Evolutionary conservation across 2,113 vertebrate species (phyloP).

Genomic region (Lamprotornis superbus): DNA sequence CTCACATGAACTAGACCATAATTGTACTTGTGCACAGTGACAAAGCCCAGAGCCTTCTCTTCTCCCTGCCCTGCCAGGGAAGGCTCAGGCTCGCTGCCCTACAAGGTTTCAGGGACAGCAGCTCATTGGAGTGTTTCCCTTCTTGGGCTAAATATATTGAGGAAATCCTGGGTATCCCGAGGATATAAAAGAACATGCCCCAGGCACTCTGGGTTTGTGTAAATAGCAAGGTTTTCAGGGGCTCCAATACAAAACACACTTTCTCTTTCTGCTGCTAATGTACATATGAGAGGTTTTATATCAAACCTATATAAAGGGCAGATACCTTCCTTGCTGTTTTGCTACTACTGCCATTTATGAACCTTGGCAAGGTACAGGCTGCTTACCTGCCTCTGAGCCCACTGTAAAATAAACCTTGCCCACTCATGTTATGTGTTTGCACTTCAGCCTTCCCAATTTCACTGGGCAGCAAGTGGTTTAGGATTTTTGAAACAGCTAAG

Average conservation of each 20-base stretch:
- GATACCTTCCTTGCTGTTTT: background rate
- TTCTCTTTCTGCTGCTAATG: background rate
- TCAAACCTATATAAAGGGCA: background rate
- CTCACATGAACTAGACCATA: background rate
- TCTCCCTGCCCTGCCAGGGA: background rate
- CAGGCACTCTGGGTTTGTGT: background rate
- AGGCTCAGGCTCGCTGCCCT: conserved; percentile 6
- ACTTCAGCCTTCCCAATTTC: background rate
- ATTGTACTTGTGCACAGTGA: background rate
- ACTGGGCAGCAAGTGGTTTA: background rate
- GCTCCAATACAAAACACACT: background rate
- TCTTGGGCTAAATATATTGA: conserved; percentile 23
- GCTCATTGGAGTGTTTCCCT: conserved; percentile 6
- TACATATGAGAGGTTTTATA: background rate
- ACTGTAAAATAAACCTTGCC: background rate
- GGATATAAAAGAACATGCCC: background rate
- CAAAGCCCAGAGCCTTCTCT: conserved; percentile 20
- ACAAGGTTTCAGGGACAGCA: conserved; percentile 30
- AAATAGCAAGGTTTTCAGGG: background rate
- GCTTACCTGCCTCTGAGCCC: background rate
- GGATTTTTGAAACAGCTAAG: background rate
- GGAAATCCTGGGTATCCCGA: conserved; percentile 15
- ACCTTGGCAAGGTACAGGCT: background rate
- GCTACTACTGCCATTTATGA: background rate
- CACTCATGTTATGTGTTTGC: fast-evolving